Evolutionary conservation across 2,888 invertebrate genomes (phyloP), one percentile per base, ranked within the genome.

Genomic region (Rotaria macrura): DNA sequence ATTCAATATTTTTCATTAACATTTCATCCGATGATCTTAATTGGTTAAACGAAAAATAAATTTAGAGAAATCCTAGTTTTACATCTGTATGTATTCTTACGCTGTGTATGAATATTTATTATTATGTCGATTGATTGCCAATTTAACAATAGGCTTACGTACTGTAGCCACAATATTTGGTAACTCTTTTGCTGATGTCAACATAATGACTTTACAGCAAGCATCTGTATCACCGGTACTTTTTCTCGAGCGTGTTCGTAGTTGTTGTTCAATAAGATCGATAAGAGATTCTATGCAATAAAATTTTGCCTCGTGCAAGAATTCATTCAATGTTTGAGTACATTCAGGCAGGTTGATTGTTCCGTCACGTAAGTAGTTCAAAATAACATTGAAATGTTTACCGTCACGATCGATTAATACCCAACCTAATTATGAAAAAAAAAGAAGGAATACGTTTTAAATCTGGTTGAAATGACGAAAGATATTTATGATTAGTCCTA

Each of bases 21-120:
- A 99, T 98, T 91, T 99, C 98, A 93, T 99, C 98, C 2, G 98
- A 98, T 86, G 96, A 95, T 89, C 95, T 93, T 25, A 17, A 34
- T 34, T 2, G 29, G 12, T 10, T 1, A 65, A 38, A 72, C 2
- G 5, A 38, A 72, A 20, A 38, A 38, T 2, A 20, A 14, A 6
- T 20, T 72, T 38, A 20, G 6, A 7, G 12, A 38, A 34, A 57
- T 25, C 25, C 7, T 29, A 0, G n/a, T 57, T 29, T 4, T 12
- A 57, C n/a, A n/a, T n/a, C n/a, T n/a, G 14, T 1, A 20, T 20
- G 2, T 65, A 34, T 34, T 20, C 65, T 65, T 34, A 79, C 79
- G 43, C 43, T 34, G 86, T 86, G 25, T 86, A 86, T 10, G 86
- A 86, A 83, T 86, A 86, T 52, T 86, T 86, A 29, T 86, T 86